Evolutionary conservation across 2,113 vertebrate species (phyloP).

Genomic region (Pogonocichla stellata): DNA sequence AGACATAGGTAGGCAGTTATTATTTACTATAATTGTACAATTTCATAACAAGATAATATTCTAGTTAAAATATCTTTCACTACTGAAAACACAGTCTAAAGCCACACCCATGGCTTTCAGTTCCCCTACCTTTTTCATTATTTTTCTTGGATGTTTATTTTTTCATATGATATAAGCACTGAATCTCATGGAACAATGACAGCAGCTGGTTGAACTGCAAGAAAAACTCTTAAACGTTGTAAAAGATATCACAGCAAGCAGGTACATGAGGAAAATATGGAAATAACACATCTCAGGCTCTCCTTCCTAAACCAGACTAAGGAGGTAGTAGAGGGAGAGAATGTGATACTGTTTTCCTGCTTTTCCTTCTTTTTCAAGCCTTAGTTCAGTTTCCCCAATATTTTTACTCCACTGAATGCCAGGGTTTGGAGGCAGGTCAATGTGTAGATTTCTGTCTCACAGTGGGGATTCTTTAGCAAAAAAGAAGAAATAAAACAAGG

Average conservation of each 20-base stretch:
- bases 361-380: not conserved
- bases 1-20: not conserved
- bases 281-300: rapidly evolving
- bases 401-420: not conserved
- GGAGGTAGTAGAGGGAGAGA: rapidly evolving
- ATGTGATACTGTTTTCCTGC: not conserved
- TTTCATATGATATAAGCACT: not conserved
- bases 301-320: not conserved
- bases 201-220: not conserved
- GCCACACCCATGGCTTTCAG: not conserved
- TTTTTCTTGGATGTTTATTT: rapidly evolving
- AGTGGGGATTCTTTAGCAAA: not conserved
- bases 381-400: not conserved
- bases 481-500: not conserved
- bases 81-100: not conserved
- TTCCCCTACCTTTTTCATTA: not conserved
- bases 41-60: not conserved
- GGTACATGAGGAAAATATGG: not conserved
- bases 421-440: not conserved
- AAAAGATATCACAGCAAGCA: not conserved
- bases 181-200: not conserved
- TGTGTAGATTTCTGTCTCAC: not conserved
- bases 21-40: not conserved
- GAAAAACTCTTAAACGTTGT: not conserved
- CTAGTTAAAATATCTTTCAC: not conserved